Base-by-base conservation (phyloP, 35 echinoderm and acorn worm genomes). In the Diadema setosum region DNA sequence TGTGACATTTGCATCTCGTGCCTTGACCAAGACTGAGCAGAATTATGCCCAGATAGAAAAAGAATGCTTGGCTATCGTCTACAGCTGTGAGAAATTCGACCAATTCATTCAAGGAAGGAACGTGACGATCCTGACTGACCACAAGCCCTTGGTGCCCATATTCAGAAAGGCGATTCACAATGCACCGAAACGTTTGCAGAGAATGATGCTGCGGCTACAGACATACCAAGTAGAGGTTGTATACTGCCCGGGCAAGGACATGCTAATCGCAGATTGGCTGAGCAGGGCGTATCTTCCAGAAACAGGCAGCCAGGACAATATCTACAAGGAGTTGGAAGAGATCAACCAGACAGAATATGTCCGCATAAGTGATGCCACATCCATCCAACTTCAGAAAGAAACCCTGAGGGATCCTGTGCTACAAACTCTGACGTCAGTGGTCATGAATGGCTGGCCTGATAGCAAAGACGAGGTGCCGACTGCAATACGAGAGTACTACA, bases 101-200 rank as follows among this genome's bases (percentile, higher is more conserved):
- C 85, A 93, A 29, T 89, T 55, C 65, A 49, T 84, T 0, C 88
- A 76, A 75, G 86, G 85, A 18, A 83, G 83, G 32, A 33, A 70
- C 3, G 58, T 94, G 8, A 78, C 30, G 26, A 87, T 94, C n/a
- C 36, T 90, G 9, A 65, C 90, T 17, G 94, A 96, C 42, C 90
- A 96, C 90, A 96, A 89, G 70, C 94, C 85, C 5, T 32, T 96
- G 21, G 44, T 81, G 24, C 42, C 52, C 12, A 92, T 96, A 6
- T 89, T 92, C 34, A 21, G 42, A 15, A 89, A 96, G 57, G 85
- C 90, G 9, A 44, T 92, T 59, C 81, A 76, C 30, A 80, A 5
- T 69, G 90, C 94, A 14, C 90, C 94, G 9, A 89, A 89, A 50
- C 34, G 86, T 30, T 81, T 96, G 17, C 94, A 96, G 87, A 36